Conservation (phyloP, 1,140 invertebrate species). For the Drosophila nigrodunni region DNA sequence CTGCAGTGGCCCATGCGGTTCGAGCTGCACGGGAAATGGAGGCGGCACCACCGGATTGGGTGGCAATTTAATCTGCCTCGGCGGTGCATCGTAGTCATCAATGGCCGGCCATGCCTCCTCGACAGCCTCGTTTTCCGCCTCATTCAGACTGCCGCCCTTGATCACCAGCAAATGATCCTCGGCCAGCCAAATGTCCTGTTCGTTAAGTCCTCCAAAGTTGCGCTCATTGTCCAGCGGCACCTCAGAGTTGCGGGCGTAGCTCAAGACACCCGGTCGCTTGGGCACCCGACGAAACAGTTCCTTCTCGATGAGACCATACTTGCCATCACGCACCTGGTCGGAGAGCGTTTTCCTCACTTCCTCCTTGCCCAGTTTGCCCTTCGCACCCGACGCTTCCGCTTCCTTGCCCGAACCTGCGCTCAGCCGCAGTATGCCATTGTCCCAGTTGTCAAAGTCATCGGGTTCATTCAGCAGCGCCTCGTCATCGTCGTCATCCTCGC, state of each 20-base stretch:
- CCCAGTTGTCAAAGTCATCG: slow-evolving; percentile 86
- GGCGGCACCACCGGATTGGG: slow-evolving; percentile 91
- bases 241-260: slow-evolving; percentile 91
- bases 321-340: slow-evolving; percentile 94
- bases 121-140: slow-evolving; percentile 63
- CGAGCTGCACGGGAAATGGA: slow-evolving; percentile 94
- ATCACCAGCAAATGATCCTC: slow-evolving; percentile 94
- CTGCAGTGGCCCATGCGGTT: slow-evolving; percentile 89
- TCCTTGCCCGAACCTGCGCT: slow-evolving; percentile 88
- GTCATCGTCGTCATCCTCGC: slow-evolving; percentile 67
- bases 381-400: slow-evolving; percentile 76
- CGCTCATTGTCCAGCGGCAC: slow-evolving; percentile 91
- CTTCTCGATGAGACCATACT: slow-evolving; percentile 94
- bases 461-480: slow-evolving; percentile 81
- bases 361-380: slow-evolving; percentile 86
- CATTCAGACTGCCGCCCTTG: slow-evolving; percentile 88
- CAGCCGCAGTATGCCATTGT: slow-evolving; percentile 88
- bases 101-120: slow-evolving; percentile 91
- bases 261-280: slow-evolving; percentile 91
- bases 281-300: slow-evolving; percentile 90
- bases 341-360: slow-evolving; percentile 93
- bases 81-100: slow-evolving; percentile 92
- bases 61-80: slow-evolving; percentile 91
- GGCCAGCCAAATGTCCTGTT: slow-evolving; percentile 94
- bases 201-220: slow-evolving; percentile 91